These are phyloP conservation scores for Anser brachyrhynchus DNA, from an alignment of 2,113 vertebrate genomes.

Conservation along the genomic window DNA sequence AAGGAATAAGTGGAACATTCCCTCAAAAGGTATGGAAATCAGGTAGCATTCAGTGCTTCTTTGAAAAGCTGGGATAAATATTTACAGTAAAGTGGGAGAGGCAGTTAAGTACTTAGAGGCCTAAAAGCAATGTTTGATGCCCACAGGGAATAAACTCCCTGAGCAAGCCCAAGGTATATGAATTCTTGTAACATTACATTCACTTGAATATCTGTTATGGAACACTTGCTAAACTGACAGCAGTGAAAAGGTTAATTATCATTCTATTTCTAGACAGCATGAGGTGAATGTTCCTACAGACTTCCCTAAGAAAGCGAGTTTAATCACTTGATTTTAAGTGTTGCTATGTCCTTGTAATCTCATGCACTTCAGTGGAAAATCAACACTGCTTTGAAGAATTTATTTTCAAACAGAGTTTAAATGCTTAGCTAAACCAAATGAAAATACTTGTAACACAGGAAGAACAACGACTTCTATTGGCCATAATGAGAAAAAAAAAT, in stretches of 20 bases:
- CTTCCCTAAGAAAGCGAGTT: neutral
- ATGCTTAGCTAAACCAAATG: neutral
- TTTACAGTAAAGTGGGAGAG: neutral
- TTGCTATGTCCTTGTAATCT: neutral
- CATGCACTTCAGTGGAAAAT: neutral
- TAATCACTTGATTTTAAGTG: neutral
- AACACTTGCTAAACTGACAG: neutral
- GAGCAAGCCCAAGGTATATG: neutral
- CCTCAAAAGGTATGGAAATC: neutral
- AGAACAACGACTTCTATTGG: neutral
- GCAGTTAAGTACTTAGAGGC: neutral
- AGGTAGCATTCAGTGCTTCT: neutral
- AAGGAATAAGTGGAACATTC: neutral
- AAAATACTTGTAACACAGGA: neutral
- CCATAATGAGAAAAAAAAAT: neutral
- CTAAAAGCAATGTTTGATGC: neutral
- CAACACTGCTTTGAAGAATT: neutral
- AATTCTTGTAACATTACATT: neutral
- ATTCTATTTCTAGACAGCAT: neutral
- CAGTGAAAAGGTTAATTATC: neutral
- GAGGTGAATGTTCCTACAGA: neutral
- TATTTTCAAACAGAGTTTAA: neutral
- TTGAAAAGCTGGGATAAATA: neutral
- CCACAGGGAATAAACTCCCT: neutral
- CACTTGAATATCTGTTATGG: neutral